Evolutionary conservation across 2,797 vertebrate species (phyloP), one percentile per base, ranked within the genome.

Genomic region (Amazona ochrocephala): DNA sequence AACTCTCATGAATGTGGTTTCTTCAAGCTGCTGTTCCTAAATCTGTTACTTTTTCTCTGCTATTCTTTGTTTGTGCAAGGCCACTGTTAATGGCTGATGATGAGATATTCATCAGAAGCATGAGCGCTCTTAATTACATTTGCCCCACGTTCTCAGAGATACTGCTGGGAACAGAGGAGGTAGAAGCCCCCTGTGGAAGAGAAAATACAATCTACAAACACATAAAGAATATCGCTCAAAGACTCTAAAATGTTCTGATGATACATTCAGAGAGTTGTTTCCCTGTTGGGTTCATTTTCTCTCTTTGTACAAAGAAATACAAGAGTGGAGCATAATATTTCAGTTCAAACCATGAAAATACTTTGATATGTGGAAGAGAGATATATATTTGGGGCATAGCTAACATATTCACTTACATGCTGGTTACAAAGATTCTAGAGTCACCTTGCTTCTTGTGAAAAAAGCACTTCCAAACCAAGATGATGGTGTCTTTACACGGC

Each of bases 111-210:
- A 94, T 96, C 90, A 96, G 90, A 93, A 94, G 83, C 80, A 91
- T 76, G 90, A 96, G 72, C 94, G 90, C 67, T 95, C 64, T 97
- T 95, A 96, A 96, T 96, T 95, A 95, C 93, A 95, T 58, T 91
- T 97, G 94, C 50, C 92, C 75, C 86, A 23, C 44, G 86, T 96
- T 94, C 81, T 93, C 85, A 93, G 90, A 94, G 86, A 94, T 72
- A 91, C 80, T 11, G 41, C 91, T 93, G 95, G 56, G 87, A 95
- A 89, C 70, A 91, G 77, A 93, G 77, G 90, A 95, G 3, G 5
- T 77, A 50, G 82, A 97, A 95, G 85, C 32, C 50, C 80, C 54
- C 87, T 21, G 61, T 70, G 89, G 89, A 94, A 96, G 66, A 92
- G 42, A 50, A 95, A 97, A 87, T 67, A 61, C 48, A 96, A 79